Evolutionary conservation across 1,140 invertebrate genomes (phyloP).

Genomic region (Leptinotarsa undecemlineata): DNA sequence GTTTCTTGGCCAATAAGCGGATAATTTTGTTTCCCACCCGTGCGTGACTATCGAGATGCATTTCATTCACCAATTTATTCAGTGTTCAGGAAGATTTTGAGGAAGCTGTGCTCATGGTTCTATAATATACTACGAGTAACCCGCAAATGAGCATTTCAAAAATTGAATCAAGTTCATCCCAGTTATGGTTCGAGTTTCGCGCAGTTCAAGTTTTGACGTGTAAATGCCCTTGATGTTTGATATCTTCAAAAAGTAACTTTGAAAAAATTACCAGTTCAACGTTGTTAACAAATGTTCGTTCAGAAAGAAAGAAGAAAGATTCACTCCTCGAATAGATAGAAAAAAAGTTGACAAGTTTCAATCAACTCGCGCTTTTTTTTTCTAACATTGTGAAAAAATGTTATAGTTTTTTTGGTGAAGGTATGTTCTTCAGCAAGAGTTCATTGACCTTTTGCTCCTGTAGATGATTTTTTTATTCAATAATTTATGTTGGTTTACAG

Average conservation of each 20-base stretch:
- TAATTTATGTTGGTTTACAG: no score
- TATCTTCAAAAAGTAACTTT: neutral
- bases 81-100: constrained; percentile 27
- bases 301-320: neutral
- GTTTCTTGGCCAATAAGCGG: constrained; percentile 36
- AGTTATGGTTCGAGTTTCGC: neutral
- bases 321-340: neutral
- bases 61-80: constrained; percentile 46
- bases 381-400: neutral
- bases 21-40: constrained; percentile 30
- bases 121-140: constrained; percentile 9
- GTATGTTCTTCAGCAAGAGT: no score
- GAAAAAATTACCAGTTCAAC: neutral
- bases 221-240: neutral
- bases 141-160: neutral
- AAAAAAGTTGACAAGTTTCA: neutral
- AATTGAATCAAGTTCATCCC: neutral
- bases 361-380: neutral
- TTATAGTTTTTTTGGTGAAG: neutral
- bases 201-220: neutral
- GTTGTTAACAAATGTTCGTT: neutral
- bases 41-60: constrained; percentile 33
- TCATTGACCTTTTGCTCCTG: no score
- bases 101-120: constrained; percentile 28
- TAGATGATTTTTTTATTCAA: no score